These are phyloP conservation scores for Uloborus diversus DNA, from an alignment of 1,140 invertebrate genomes.

Conservation along the genomic window DNA sequence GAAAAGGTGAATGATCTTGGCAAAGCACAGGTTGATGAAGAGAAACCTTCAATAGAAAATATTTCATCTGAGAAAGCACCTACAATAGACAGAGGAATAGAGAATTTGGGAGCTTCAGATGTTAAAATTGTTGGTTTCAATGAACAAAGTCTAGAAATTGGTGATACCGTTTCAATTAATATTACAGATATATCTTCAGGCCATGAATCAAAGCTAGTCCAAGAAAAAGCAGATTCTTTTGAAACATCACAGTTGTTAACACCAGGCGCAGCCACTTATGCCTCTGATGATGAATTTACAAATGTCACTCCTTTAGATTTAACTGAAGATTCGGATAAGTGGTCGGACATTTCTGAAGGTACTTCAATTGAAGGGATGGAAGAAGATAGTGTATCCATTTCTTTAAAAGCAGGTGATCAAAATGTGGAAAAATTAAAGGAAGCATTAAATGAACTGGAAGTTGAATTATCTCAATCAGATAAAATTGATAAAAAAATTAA, in stretches of 20 bases:
- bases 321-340: slow-evolving; percentile 38
- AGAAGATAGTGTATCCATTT: not conserved
- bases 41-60: no score
- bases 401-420: not conserved
- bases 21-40: no score
- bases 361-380: slow-evolving; percentile 4
- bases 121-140: no score
- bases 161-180: not conserved
- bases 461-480: no score
- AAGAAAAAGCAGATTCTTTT: not conserved
- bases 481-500: no score
- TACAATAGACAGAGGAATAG: not conserved
- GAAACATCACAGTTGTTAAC: not conserved
- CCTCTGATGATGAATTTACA: slow-evolving; percentile 45
- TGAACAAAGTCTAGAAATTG: not conserved
- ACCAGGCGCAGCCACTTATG: not conserved
- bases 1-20: not conserved
- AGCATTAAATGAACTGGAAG: no score
- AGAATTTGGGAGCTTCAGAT: no score
- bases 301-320: slow-evolving; percentile 37
- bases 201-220: not conserved
- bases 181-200: not conserved
- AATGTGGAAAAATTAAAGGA: no score
- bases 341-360: slow-evolving; percentile 29
- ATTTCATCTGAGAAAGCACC: no score